Evolutionary conservation across 1,140 invertebrate genomes (phyloP), one percentile per base, ranked within the genome.

Genomic region (Papilio aristodemus): DNA sequence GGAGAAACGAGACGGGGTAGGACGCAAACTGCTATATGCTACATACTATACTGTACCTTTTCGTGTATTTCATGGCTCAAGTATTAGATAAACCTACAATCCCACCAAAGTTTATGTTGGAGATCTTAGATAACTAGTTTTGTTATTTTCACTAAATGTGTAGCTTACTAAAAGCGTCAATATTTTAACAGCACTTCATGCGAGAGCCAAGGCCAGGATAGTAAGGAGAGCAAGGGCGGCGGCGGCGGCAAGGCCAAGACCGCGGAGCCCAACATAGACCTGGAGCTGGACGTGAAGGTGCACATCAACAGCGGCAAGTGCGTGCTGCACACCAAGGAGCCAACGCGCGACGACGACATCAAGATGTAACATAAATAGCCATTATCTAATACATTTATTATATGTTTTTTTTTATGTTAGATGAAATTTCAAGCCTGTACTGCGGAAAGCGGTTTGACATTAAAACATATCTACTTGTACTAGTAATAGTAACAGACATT

Each of bases 251-350:
- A 89, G 36, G 71, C 85, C 46, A 96, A 96, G 80, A 92, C 94
- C 4, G 94, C 96, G 71, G 98, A 99, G 83, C 98, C 98, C 0
- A 98, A 97, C 80, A 97, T 99, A 71, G 98, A 99, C 87, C 97
- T 99, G 86, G 97, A 99, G 85, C 92, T 99, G 71, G 98, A 99
- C 90, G 96, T 99, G 0, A 98, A 98, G 92, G 97, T 99, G 36
- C 94, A 98, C 69, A 98, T 99, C 63, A 98, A 98, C 84, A 98
- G 97, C 78, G 98, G 98, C 0, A 98, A 99, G 91, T 99, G 98
- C 92, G 97, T 98, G 27, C 92, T 99, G 3, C 98, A 99, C 90
- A 98, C 98, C 0, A 98, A 98, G 89, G 96, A 98, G 84, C 89
- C 92, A 19, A 89, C 91, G 0, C 94, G 92, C 70, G 96, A 97